phyloP scores from a whole-genome alignment of 2,113 vertebrate species.

The Gasterosteus nipponicus region DNA sequence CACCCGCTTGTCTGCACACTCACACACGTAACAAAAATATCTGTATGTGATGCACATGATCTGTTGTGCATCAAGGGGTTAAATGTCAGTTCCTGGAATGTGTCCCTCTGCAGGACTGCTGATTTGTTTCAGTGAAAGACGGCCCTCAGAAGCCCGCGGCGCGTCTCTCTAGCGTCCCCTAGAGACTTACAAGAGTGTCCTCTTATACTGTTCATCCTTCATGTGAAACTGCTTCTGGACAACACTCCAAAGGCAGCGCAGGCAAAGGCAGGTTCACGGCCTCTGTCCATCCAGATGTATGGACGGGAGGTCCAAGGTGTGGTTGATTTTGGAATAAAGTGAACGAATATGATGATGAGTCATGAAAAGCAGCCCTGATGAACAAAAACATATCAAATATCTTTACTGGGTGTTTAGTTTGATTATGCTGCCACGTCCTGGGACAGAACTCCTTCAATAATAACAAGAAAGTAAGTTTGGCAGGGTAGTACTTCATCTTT shows the following conservation, averaged over 20 bases:
- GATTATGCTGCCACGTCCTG: background rate
- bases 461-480: background rate
- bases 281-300: background rate
- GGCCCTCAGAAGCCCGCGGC: accelerated
- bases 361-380: background rate
- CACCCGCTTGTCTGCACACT: background rate
- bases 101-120: constrained; percentile 8
- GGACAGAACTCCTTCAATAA: background rate
- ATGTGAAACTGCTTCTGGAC: background rate
- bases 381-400: background rate
- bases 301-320: background rate
- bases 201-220: constrained; percentile 8
- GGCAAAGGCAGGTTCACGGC: background rate
- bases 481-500: background rate
- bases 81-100: constrained; percentile 26
- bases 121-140: constrained; percentile 19
- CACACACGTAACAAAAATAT: background rate
- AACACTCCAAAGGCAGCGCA: background rate
- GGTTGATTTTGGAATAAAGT: background rate
- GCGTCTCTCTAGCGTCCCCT: constrained; percentile 34
- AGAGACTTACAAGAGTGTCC: constrained; percentile 12
- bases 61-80: background rate
- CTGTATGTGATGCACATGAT: background rate
- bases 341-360: background rate
- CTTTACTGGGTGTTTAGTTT: background rate